A percentile compares a stretch with the other conserved stretches of the same genome.
Conservation (phyloP, 2,888 invertebrate species). For the Lordiphosa fenestrarum region DNA sequence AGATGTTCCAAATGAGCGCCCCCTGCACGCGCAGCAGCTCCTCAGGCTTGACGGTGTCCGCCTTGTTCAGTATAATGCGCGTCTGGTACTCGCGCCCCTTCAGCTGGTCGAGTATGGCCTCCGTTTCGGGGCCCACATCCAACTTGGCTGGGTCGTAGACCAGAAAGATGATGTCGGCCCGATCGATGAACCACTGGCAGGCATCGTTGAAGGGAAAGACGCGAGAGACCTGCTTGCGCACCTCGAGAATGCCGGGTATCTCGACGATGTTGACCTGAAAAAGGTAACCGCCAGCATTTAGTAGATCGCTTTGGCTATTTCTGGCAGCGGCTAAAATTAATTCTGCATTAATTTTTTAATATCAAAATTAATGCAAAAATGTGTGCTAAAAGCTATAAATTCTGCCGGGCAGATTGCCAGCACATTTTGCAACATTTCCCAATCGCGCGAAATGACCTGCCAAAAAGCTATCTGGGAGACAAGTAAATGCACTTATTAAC, state of each 20-base stretch:
- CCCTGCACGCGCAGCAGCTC: slow-evolving; percentile 96
- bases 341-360: slow-evolving; percentile 61
- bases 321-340: slow-evolving; percentile 16
- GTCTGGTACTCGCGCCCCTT: slow-evolving; percentile 97
- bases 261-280: slow-evolving; percentile 95
- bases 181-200: slow-evolving; percentile 98
- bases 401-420: slow-evolving; percentile 16
- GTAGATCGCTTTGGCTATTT: slow-evolving; percentile 49
- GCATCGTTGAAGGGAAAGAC: slow-evolving; percentile 97
- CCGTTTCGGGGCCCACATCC: slow-evolving; percentile 96
- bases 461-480: slow-evolving; percentile 53
- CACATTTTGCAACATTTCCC: slow-evolving; percentile 50
- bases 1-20: slow-evolving; percentile 97
- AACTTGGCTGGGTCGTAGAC: slow-evolving; percentile 97
- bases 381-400: slow-evolving; percentile 50
- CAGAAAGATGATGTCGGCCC: slow-evolving; percentile 96
- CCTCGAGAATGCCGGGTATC: slow-evolving; percentile 97
- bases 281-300: slow-evolving; percentile 39
- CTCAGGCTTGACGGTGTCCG: slow-evolving; percentile 94
- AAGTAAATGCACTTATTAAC: slow-evolving; percentile 56
- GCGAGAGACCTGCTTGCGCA: slow-evolving; percentile 94
- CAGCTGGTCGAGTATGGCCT: slow-evolving; percentile 95
- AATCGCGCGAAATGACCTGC: slow-evolving; percentile 53
- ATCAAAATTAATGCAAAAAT: slow-evolving; percentile 48
- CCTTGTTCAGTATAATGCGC: slow-evolving; percentile 96